Base-by-base conservation (phyloP, 2,113 vertebrate genomes). In the Sardina pilchardus region DNA sequence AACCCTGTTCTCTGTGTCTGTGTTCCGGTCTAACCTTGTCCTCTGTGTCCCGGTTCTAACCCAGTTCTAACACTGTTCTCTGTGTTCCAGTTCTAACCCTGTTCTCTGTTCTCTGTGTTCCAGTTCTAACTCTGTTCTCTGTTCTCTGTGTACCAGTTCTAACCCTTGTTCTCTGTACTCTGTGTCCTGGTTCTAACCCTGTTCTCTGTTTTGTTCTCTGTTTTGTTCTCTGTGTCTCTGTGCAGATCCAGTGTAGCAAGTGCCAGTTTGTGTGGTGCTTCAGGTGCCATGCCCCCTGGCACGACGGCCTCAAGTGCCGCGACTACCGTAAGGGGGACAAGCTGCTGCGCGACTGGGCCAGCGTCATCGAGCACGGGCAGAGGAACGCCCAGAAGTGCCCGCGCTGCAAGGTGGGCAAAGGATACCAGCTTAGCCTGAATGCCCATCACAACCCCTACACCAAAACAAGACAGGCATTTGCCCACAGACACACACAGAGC, bases 241-340 rank as follows among this genome's bases (percentile, higher is more conserved):
- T 88, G 6, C 92, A 99, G 98, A 96, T 99, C 92, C 97, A 98
- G 94, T 99, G 98, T 92, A 95, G 94, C 26, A 94, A 92, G 88
- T 99, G 98, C 95, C 97, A 99, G 94, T 97, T 99, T 92, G 91
- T 99, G 90, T 99, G 98, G 98, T 99, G 98, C 96, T 99, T 99
- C 93, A 99, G 97, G 94, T 99, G 98, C 95, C 98, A 99, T 81
- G 96, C 98, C 26, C 98, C 98, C 82, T 99, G 98, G 98, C 98
- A 99, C 88, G 96, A 98, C 90, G 97, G 97, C 0, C 92, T 99
- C 89, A 99, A 97, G 91, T 99, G 98, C 92, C 97, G 97, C 83
- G 97, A 99, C 67, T 99, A 98, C 95, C 96, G 96, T 91, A 98
- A 96, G 89, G 98, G 98, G 89, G 98, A 99, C 96, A 99, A 99